Base-by-base conservation (phyloP, 2,113 vertebrate genomes). In the Rostratula benghalensis region DNA sequence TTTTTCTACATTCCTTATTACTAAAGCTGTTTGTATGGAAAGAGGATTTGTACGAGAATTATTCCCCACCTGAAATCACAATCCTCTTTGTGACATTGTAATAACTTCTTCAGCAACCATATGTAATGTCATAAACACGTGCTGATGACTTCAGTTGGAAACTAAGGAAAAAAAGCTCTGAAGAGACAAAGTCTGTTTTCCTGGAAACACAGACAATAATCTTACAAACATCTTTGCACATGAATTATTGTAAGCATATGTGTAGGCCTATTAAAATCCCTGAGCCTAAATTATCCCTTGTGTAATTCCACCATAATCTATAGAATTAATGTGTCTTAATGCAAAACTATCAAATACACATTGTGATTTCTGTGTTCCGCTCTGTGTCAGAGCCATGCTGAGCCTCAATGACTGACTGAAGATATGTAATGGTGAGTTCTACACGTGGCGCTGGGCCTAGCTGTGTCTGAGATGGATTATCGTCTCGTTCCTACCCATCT, bases 41-140 rank as follows among this genome's bases (percentile, higher is more conserved):
- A 96, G 95, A 96, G 83, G 92, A 96, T 96, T 96, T 96, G 86
- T 71, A 33, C 5, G 9, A 92, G 94, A 84, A 93, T 94, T 76
- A 93, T 92, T 94, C 83, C 77, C 92, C 86, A 97, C 95, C 94
- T 96, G 92, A 96, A 94, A 95, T 84, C 61, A 50, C 82, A 89
- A 96, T 92, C 95, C 48, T 97, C 85, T 95, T 93, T 96, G 80
- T 94, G 90, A 81, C 92, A 92, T 68, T 81, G 71, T 86, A 97
- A 93, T 96, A 95, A 91, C 74, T 93, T 93, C 76, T 95, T 96
- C 80, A 96, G 94, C 69, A 79, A 92, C 88, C 33, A 28, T 83
- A 76, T 43, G n/a, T 92, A 96, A 92, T 95, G 61, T 82, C 95
- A 92, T 95, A 96, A 97, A 93, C 80, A 89, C 2, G 3, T 1